Conservation (phyloP, 2,888 invertebrate genomes). For the Acrocyrtus sp. region DNA sequence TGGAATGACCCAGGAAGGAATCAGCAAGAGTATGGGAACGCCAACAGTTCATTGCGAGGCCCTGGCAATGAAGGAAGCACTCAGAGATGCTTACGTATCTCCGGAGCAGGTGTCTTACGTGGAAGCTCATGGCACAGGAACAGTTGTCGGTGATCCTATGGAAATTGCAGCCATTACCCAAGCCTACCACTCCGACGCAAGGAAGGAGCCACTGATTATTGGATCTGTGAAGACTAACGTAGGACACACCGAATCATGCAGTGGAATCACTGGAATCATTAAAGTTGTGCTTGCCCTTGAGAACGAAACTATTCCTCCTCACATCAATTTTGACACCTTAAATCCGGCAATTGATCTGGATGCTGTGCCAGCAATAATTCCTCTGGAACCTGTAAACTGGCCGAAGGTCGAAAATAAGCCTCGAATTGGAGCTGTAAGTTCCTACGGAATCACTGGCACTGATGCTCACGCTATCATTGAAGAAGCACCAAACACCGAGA, state of each 20-base stretch:
- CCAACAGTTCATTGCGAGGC: conserved; percentile 42
- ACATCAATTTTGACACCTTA: conserved; percentile 29
- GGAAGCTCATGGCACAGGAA: conserved; percentile 44
- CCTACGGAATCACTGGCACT: conserved; percentile 52
- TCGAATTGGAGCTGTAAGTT: conserved; percentile 40
- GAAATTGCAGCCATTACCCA: conserved; percentile 46
- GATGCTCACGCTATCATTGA: conserved; percentile 47
- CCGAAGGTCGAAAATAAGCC: neutral
- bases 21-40: conserved; percentile 34
- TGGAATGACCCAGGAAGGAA: conserved; percentile 39
- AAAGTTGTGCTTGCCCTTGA: conserved; percentile 47
- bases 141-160: conserved; percentile 51
- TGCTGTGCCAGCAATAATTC: conserved; percentile 49
- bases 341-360: conserved; percentile 53
- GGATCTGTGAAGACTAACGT: conserved; percentile 55
- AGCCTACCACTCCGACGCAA: conserved; percentile 15
- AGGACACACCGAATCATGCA: conserved; percentile 51
- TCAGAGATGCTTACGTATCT: conserved; percentile 15
- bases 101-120: conserved; percentile 25
- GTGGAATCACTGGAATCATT: conserved; percentile 48
- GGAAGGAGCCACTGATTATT: conserved; percentile 35
- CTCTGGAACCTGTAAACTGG: conserved; percentile 22
- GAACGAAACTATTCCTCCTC: conserved; percentile 45
- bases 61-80: conserved; percentile 36
- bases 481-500: conserved; percentile 21